Base-by-base conservation (phyloP, 1,140 invertebrate genomes). In the Drosophila rhopaloa region DNA sequence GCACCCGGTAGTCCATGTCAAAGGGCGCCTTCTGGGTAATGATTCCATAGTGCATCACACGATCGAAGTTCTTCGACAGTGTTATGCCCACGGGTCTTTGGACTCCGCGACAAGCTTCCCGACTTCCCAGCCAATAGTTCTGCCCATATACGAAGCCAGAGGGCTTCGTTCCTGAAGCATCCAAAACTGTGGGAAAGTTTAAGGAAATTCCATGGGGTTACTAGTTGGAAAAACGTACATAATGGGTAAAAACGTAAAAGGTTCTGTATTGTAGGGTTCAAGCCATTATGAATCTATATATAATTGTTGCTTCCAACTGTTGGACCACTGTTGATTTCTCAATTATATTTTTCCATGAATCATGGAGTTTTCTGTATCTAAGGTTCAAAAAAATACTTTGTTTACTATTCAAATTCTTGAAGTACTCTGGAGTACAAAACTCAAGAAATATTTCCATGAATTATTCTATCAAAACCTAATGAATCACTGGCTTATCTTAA, bases 81-180 rank as follows among this genome's bases (percentile, higher is more conserved):
- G 92, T 92, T 10, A 92, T 89, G 32, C 72, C 78, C 38, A 91
- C 80, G 1, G 91, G 91, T 51, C 59, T 54, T 44, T 88, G 79
- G 5, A 92, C 84, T 0, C 88, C 84, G 14, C 68, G 78, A 56
- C 92, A 92, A 6, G 84, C 91, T 60, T 92, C 82, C 11, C 81
- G 71, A 37, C 92, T 92, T 43, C 92, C 92, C 46, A 92, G 67
- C 92, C 91, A 92, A 40, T 90, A 92, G 75, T 92, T 92, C 27
- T 92, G 89, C 27, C 92, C 92, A 48, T 86, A 92, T 1, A 92
- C 71, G 54, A 92, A 92, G 8, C 92, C 92, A 2, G 92, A 81
- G 0, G 89, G 80, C 29, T 91, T 88, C 2, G 79, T 82, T 6
- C 90, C 92, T 7, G 91, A 92, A 4, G 92, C 91, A 65, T 92